A percentile compares a stretch with the other conserved stretches of the same genome.
phyloP scores from a whole-genome alignment of 1,140 invertebrate species.

The Drosophila nikananu region DNA sequence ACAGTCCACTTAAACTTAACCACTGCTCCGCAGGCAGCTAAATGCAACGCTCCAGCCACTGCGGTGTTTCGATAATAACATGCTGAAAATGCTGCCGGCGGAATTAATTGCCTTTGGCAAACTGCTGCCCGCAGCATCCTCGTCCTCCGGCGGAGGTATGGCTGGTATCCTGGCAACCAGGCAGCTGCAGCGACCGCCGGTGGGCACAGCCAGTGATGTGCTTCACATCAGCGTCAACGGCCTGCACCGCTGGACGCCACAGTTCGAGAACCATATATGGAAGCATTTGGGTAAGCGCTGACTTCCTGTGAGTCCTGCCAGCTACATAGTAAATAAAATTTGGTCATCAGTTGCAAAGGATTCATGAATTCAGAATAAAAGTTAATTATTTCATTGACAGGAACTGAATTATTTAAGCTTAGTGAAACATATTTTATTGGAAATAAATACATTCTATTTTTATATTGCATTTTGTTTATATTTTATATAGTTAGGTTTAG shows the following conservation, averaged over 20 bases:
- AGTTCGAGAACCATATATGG: constrained; percentile 84
- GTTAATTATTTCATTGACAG: too few relatives aligned
- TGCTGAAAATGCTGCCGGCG: constrained; percentile 83
- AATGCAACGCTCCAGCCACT: constrained; percentile 81
- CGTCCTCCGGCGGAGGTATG: constrained; percentile 4
- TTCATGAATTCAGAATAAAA: too few relatives aligned
- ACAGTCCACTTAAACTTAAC: constrained; percentile 3
- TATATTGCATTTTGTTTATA: too few relatives aligned
- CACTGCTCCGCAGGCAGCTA: constrained; percentile 60
- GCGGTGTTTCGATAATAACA: constrained; percentile 79
- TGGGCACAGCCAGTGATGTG: constrained; percentile 56
- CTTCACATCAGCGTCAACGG: constrained; percentile 82
- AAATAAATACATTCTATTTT: too few relatives aligned
- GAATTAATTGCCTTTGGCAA: constrained; percentile 85
- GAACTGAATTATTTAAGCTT: too few relatives aligned
- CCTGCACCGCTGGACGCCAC: constrained; percentile 79
- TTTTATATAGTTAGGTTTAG: too few relatives aligned
- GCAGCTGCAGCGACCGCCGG: constrained; percentile 53
- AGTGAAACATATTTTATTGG: too few relatives aligned
- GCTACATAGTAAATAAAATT: background rate
- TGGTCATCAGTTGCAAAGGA: background rate
- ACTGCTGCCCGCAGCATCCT: constrained; percentile 68
- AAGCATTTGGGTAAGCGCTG: constrained; percentile 81
- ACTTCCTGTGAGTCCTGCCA: constrained; percentile 20
- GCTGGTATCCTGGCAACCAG: constrained; percentile 21